These are phyloP conservation scores for Forbesichthys papilliferus DNA, from an alignment of 2,113 vertebrate species.

Conservation along the genomic window DNA sequence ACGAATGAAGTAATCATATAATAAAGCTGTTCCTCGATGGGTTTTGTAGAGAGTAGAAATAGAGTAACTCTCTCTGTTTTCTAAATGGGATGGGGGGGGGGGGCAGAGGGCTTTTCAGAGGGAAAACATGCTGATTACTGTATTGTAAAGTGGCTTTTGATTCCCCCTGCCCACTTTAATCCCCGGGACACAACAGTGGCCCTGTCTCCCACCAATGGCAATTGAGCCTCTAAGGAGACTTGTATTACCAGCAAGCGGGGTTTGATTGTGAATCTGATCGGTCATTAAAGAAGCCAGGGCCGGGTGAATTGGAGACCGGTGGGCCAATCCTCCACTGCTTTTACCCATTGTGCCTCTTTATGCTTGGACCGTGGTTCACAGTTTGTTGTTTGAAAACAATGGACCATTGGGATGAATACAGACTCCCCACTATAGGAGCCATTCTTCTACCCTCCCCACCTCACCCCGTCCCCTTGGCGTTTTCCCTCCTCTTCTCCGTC, in stretches of 20 bases:
- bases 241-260: constrained; percentile 74
- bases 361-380: constrained; percentile 62
- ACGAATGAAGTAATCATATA: constrained; percentile 71
- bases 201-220: constrained; percentile 75
- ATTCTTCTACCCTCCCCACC: constrained; percentile 50
- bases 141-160: constrained; percentile 87
- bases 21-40: constrained; percentile 74
- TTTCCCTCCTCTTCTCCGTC: constrained; percentile 60
- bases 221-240: constrained; percentile 77
- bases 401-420: constrained; percentile 73
- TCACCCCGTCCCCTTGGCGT: constrained; percentile 35
- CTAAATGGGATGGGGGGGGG: constrained; percentile 71
- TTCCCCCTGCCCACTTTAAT: constrained; percentile 81
- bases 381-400: constrained; percentile 75
- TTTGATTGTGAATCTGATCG: constrained; percentile 83
- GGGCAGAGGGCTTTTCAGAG: constrained; percentile 76
- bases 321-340: constrained; percentile 75
- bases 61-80: constrained; percentile 76
- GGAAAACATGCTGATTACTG: constrained; percentile 86
- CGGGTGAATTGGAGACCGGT: constrained; percentile 71
- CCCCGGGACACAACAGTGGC: constrained; percentile 78
- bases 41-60: constrained; percentile 75
- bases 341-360: constrained; percentile 75
- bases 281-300: constrained; percentile 78
- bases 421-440: constrained; percentile 54